A percentile compares a stretch with the other conserved stretches of the same genome.
phyloP scores from a whole-genome alignment of 2,888 invertebrate species.

The Platynereis dumerilii region DNA sequence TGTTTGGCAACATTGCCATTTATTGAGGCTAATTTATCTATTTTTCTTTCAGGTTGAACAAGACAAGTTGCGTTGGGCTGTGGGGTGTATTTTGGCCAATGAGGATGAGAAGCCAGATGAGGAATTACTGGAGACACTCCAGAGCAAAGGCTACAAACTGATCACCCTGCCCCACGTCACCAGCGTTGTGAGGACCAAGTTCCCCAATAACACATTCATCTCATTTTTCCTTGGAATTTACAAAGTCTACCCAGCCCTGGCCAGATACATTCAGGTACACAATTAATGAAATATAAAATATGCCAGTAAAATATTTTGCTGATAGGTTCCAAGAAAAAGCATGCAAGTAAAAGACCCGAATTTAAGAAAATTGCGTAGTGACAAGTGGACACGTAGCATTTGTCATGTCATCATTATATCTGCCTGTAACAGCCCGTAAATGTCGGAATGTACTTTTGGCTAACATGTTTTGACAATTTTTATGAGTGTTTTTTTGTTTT shows the following conservation, averaged over 20 bases:
- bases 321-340: neutral
- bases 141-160: conserved; percentile 60
- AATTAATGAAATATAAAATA: conserved; percentile 17
- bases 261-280: conserved; percentile 63
- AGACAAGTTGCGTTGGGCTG: conserved; percentile 59
- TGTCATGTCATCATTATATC: no score
- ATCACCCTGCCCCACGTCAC: conserved; percentile 61
- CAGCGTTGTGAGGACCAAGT: conserved; percentile 62
- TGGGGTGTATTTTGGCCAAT: conserved; percentile 61
- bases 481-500: neutral
- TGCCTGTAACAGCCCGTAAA: no score
- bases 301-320: neutral
- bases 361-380: no score
- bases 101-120: conserved; percentile 41
- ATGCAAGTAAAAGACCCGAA: neutral
- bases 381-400: no score
- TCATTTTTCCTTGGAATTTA: conserved; percentile 64
- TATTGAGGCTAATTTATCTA: no score
- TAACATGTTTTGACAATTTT: neutral
- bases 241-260: conserved; percentile 63
- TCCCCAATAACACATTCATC: conserved; percentile 62
- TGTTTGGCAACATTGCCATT: no score
- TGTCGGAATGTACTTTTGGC: no score
- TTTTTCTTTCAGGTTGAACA: conserved; percentile 48
- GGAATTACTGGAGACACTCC: conserved; percentile 42